Conservation (phyloP, 2,113 vertebrate species). For the Daboia siamensis region DNA sequence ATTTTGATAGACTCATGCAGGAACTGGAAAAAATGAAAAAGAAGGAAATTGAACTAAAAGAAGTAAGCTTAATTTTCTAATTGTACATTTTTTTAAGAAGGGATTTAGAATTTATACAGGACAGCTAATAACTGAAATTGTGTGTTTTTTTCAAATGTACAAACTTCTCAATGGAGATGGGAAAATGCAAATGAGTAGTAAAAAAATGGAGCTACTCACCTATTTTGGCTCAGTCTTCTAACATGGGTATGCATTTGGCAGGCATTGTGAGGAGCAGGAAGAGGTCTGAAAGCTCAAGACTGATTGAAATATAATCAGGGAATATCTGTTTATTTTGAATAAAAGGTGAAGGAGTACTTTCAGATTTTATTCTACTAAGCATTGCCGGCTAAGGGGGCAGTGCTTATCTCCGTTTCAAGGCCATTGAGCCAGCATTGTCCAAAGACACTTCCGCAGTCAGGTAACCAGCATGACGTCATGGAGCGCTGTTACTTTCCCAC, state of each 20-base stretch:
- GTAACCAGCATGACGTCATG: not conserved
- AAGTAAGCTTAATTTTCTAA: conserved; percentile 66
- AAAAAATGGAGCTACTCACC: not conserved
- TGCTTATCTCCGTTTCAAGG: not conserved
- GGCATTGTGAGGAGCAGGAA: not conserved
- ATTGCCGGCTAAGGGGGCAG: not conserved
- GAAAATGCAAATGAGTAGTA: not conserved
- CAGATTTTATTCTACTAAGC: not conserved
- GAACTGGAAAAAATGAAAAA: conserved; percentile 78
- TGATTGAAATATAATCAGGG: not conserved
- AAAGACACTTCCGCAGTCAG: not conserved
- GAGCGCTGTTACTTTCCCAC: not conserved
- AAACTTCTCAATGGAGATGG: not conserved
- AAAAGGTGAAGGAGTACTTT: not conserved
- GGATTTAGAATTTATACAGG: not conserved
- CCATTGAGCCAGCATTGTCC: not conserved
- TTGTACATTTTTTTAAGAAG: not conserved
- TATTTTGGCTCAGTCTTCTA: not conserved
- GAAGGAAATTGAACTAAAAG: conserved; percentile 75
- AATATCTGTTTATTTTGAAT: not conserved
- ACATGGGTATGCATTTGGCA: not conserved
- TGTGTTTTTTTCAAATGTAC: not conserved
- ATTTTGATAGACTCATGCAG: conserved; percentile 73
- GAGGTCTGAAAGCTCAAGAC: not conserved
- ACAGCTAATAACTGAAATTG: not conserved